A percentile compares a stretch with the other conserved stretches of the same genome.
phyloP scores from a whole-genome alignment of 2,797 vertebrate genomes.

The Myiotriccus ornatus region DNA sequence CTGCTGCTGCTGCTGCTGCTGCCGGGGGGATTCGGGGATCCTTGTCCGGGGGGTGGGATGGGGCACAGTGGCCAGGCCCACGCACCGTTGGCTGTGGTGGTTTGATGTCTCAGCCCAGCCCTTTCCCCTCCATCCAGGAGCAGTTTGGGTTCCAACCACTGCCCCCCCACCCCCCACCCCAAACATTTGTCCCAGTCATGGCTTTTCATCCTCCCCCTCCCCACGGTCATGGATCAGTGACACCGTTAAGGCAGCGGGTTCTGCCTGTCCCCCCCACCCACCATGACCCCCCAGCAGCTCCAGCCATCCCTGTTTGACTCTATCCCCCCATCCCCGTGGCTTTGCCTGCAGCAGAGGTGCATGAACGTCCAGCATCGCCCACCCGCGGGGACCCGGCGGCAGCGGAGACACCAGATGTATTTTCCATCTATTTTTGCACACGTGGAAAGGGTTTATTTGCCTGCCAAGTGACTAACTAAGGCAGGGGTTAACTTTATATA shows the following conservation, averaged over 20 bases:
- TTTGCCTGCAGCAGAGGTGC: background rate
- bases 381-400: fast-evolving
- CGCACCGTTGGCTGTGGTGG: fast-evolving
- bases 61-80: background rate
- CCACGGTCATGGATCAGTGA: fast-evolving
- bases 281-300: background rate
- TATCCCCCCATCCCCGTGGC: fast-evolving
- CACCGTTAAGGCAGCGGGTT: background rate
- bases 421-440: background rate
- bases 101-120: fast-evolving
- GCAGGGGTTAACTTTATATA: background rate
- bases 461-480: background rate
- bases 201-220: background rate
- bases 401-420: background rate
- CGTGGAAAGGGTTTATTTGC: background rate
- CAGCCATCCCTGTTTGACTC: fast-evolving
- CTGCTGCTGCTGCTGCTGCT: background rate
- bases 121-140: background rate
- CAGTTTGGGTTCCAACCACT: fast-evolving
- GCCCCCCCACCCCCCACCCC: fast-evolving
- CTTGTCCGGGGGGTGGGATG: fast-evolving
- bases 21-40: fast-evolving
- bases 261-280: background rate
- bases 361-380: background rate
- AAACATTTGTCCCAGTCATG: fast-evolving